Evolutionary conservation across 2,888 invertebrate genomes (phyloP), one percentile per base, ranked within the genome.

Genomic region (Gymnoscelis rufifasciata): DNA sequence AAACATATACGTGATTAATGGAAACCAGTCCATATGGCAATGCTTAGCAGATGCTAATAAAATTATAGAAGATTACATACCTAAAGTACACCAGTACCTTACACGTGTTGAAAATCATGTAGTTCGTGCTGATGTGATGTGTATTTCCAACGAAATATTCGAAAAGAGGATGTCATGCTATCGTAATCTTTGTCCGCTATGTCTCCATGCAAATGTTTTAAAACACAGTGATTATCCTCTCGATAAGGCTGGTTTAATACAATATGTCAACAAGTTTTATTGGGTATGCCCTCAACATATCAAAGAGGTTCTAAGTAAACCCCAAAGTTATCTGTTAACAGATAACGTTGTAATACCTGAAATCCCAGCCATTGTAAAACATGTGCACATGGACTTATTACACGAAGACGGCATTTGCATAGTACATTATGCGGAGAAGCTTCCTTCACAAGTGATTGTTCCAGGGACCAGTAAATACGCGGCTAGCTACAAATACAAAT

Each of bases 241-340:
- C 0, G 83, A 90, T 60, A 84, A 89, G 56, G 81, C 80, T 31
- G 91, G 91, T 4, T 61, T 92, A 38, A 77, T 92, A 1, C 90
- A 91, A 52, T 92, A 81, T 60, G 70, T 77, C 50, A 70, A 84
- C 23, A 62, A 72, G 38, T 91, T 88, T 67, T 93, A 91, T 61
- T 93, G 92, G 91, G 62, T 91, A 35, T 93, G 93, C 58, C 40
- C 66, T 0, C 69, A 83, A 13, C 93, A 93, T 57, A 68, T 88
- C 8, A 62, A 80, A 24, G 58, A 66, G 26, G 91, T 92, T 50
- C 52, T 88, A 12, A 62, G 71, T 19, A 51, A 78, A 52, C 90
- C 92, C 0, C 60, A 74, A 4, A 49, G 47, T 10, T 88, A 79
- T 64, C 66, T 91, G 11, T 29, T 54, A 52, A 35, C 36, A 12